These are phyloP conservation scores for Microcebus griseorufus DNA, from an alignment of 2,113 vertebrate genomes.

Conservation along the genomic window DNA sequence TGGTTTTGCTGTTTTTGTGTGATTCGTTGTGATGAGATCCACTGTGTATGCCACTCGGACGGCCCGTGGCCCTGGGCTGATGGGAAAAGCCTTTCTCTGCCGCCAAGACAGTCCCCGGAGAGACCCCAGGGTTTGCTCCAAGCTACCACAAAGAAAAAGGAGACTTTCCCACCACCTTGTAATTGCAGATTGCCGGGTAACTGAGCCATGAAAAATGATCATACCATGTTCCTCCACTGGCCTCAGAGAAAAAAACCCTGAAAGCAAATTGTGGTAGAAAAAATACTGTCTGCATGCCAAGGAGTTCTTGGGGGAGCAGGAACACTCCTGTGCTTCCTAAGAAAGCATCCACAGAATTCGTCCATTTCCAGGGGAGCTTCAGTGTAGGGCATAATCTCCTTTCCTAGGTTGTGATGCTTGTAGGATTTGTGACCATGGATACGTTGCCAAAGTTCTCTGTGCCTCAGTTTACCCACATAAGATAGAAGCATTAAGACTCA, in stretches of 20 bases:
- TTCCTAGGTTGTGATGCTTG: neutral
- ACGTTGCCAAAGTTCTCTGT: neutral
- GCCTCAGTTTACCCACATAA: neutral
- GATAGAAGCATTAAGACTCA: neutral
- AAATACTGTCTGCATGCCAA: neutral
- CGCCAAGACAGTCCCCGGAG: neutral
- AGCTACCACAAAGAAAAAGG: neutral
- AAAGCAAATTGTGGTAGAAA: slow-evolving; percentile 28
- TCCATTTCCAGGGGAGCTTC: rapidly evolving
- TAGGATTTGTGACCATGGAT: neutral
- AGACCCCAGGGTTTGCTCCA: neutral
- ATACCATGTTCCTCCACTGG: neutral
- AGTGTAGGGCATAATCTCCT: rapidly evolving
- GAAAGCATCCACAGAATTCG: neutral
- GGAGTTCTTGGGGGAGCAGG: neutral
- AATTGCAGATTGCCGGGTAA: slow-evolving; percentile 21
- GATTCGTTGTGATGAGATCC: neutral
- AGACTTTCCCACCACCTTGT: neutral
- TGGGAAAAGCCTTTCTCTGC: neutral
- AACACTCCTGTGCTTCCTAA: rapidly evolving
- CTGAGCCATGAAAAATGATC: slow-evolving; percentile 15
- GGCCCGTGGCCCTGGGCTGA: neutral
- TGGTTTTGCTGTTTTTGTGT: neutral
- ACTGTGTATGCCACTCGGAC: neutral
- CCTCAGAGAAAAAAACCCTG: neutral